A percentile compares a stretch with the other conserved stretches of the same genome.
These are phyloP conservation scores for Papilio protenor DNA, from an alignment of 2,888 invertebrate genomes.

Conservation along the genomic window DNA sequence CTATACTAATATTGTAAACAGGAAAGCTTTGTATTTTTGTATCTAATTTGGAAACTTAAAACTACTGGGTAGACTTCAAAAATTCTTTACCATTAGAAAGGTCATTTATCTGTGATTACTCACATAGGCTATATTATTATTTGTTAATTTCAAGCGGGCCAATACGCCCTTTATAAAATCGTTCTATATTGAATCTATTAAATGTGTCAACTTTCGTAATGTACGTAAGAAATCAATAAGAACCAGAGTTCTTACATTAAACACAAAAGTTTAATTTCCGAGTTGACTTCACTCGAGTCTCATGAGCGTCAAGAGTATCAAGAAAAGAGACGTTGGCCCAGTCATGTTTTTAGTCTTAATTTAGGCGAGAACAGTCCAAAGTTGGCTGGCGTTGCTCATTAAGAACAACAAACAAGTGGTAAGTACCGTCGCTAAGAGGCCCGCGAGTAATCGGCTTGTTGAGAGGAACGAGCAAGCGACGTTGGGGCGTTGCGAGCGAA, in stretches of 20 bases:
- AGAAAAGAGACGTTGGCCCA: constrained; percentile 66
- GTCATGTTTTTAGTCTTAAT: constrained; percentile 81
- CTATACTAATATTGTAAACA: too few relatives aligned
- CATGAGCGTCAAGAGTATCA: constrained; percentile 52
- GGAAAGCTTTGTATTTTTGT: too few relatives aligned
- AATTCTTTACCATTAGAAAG: too few relatives aligned
- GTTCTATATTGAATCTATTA: too few relatives aligned
- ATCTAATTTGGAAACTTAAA: too few relatives aligned
- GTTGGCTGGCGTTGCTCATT: constrained; percentile 81
- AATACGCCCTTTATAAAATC: too few relatives aligned
- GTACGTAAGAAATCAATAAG: background rate
- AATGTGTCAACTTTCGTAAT: too few relatives aligned
- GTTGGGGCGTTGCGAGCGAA: constrained; percentile 52
- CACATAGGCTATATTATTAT: too few relatives aligned
- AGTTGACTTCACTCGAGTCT: constrained; percentile 39
- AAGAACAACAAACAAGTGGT: constrained; percentile 81
- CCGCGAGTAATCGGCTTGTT: constrained; percentile 79
- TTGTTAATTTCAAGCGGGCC: too few relatives aligned
- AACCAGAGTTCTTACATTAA: background rate
- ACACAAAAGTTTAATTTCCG: constrained; percentile 6
- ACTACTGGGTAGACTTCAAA: too few relatives aligned
- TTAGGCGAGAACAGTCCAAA: constrained; percentile 78
- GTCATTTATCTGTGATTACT: too few relatives aligned
- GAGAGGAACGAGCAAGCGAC: constrained; percentile 51
- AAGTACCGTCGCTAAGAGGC: constrained; percentile 71